phyloP scores from a whole-genome alignment of 2,113 vertebrate species.

The Mesocricetus auratus region DNA sequence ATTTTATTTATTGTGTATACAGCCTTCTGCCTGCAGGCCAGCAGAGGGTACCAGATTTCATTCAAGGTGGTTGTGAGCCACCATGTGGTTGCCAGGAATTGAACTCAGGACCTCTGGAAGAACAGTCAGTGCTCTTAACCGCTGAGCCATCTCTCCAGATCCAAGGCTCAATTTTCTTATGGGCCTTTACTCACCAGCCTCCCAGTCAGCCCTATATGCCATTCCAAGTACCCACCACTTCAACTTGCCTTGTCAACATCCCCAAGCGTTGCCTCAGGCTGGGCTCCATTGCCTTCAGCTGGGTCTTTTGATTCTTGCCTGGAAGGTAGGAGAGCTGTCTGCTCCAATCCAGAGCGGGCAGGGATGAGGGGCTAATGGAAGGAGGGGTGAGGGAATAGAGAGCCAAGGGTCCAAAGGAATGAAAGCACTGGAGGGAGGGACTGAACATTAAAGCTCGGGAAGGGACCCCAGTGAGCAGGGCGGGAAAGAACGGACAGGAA shows the following conservation, averaged over 20 bases:
- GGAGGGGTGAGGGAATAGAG: slow-evolving; percentile 78
- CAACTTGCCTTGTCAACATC: slow-evolving; percentile 79
- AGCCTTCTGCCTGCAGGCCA: too few relatives aligned
- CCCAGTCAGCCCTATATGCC: neutral
- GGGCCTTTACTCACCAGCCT: neutral
- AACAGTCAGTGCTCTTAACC: too few relatives aligned
- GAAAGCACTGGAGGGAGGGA: slow-evolving; percentile 61
- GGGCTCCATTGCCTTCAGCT: slow-evolving; percentile 75
- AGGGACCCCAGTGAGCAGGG: slow-evolving; percentile 37
- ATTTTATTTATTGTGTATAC: too few relatives aligned
- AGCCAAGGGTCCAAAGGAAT: slow-evolving; percentile 81
- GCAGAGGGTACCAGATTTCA: too few relatives aligned
- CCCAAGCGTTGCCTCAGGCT: slow-evolving; percentile 60
- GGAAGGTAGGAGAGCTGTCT: slow-evolving; percentile 84
- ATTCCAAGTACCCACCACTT: neutral
- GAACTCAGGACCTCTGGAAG: too few relatives aligned
- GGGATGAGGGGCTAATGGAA: slow-evolving; percentile 80
- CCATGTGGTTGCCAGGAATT: too few relatives aligned
- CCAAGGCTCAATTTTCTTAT: neutral
- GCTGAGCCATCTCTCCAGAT: too few relatives aligned
- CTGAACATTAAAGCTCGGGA: slow-evolving; percentile 27
- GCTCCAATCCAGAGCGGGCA: slow-evolving; percentile 81
- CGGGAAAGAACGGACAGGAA: slow-evolving; percentile 19
- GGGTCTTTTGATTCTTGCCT: slow-evolving; percentile 83
- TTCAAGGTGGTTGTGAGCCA: too few relatives aligned